A percentile compares a stretch with the other conserved stretches of the same genome.
Conservation (phyloP, 2,113 vertebrate genomes). For the Phainopepla nitens region DNA sequence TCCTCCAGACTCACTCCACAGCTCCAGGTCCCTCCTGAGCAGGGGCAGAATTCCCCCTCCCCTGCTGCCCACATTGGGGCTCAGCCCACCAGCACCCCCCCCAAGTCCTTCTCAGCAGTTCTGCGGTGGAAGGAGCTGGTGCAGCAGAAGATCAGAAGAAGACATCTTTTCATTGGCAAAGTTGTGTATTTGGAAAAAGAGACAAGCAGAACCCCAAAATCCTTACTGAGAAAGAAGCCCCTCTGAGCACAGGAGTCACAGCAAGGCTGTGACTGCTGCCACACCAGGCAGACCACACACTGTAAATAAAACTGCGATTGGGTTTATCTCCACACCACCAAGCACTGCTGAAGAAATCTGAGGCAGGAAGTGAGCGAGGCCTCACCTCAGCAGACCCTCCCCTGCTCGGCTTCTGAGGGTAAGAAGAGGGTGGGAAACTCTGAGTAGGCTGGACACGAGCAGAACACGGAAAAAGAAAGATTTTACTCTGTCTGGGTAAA, state of each 20-base stretch:
- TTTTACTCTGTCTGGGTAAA: not conserved
- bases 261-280: not conserved
- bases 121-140: not conserved
- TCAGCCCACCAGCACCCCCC: not conserved
- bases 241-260: not conserved
- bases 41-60: not conserved
- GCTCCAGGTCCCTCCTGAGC: not conserved
- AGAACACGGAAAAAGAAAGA: not conserved
- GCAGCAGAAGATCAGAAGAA: not conserved
- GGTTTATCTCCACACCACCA: not conserved
- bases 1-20: not conserved
- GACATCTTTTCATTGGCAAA: not conserved
- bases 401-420: not conserved
- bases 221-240: accelerated
- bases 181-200: not conserved
- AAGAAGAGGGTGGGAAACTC: not conserved
- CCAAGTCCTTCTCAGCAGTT: not conserved
- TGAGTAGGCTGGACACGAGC: accelerated
- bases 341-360: not conserved
- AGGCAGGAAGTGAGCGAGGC: not conserved
- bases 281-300: not conserved
- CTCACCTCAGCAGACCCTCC: not conserved
- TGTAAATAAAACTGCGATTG: not conserved
- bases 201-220: not conserved
- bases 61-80: not conserved